Conservation (phyloP, 2,888 invertebrate species). For the Zygaena filipendulae region DNA sequence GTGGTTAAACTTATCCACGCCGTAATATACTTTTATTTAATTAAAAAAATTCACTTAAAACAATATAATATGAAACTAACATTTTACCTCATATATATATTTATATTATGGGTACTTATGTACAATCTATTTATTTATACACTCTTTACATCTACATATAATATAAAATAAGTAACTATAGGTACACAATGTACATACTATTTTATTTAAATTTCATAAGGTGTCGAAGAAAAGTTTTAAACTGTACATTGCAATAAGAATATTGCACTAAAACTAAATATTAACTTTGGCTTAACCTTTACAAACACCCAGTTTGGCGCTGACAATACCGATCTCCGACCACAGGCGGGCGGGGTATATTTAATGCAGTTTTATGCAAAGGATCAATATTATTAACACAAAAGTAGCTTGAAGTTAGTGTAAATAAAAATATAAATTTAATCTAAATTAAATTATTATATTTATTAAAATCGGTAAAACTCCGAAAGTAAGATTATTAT, state of each 20-base stretch:
- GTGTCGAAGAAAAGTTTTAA: slow-evolving; percentile 28
- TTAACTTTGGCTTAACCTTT: slow-evolving; percentile 66
- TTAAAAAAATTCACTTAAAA: no score
- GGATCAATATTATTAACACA: no score
- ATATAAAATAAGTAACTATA: slow-evolving; percentile 34
- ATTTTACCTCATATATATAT: neutral
- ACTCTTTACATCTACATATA: slow-evolving; percentile 33
- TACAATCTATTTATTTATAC: slow-evolving; percentile 47
- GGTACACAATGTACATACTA: slow-evolving; percentile 61
- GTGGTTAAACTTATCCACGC: no score
- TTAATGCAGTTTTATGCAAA: no score
- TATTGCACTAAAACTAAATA: slow-evolving; percentile 65
- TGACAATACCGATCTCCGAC: no score
- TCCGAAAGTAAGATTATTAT: neutral
- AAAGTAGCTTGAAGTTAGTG: slow-evolving; percentile 2
- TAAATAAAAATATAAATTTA: neutral
- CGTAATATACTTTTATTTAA: no score
- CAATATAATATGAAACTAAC: neutral
- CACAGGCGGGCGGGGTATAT: no score
- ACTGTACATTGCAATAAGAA: slow-evolving; percentile 62
- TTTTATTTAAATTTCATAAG: slow-evolving; percentile 30
- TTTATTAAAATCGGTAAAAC: neutral
- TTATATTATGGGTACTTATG: slow-evolving; percentile 26
- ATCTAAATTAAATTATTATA: no score
- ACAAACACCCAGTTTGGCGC: slow-evolving; percentile 39